These are phyloP conservation scores for Chiroxiphia lanceolata DNA, from an alignment of 2,797 vertebrate species.

Conservation along the genomic window DNA sequence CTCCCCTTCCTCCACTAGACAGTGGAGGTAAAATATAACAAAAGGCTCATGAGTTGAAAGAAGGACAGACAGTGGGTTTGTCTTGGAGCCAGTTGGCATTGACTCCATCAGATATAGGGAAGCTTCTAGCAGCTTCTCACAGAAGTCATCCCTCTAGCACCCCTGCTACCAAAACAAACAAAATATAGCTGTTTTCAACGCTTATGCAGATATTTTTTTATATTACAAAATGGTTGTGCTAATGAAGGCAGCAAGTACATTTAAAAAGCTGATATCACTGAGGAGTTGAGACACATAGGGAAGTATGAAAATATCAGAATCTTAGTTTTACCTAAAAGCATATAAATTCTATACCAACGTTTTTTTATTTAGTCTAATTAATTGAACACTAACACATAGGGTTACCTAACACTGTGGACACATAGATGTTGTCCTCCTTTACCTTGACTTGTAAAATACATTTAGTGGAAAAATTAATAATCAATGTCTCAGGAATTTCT, in stretches of 20 bases:
- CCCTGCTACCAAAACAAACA: neutral
- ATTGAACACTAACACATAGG: neutral
- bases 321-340: slow-evolving; percentile 8
- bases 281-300: neutral
- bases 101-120: neutral
- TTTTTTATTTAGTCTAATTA: slow-evolving; percentile 37
- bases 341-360: neutral
- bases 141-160: neutral
- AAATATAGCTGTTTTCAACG: neutral
- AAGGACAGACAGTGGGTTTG: neutral
- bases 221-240: neutral
- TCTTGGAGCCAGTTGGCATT: neutral
- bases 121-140: neutral
- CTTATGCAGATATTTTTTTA: neutral
- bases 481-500: neutral
- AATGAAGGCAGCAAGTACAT: neutral
- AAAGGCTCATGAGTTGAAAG: neutral
- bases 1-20: neutral
- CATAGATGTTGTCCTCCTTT: neutral
- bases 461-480: neutral
- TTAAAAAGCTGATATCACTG: neutral
- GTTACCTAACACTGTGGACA: neutral
- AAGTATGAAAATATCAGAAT: slow-evolving; percentile 2
- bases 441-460: neutral
- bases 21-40: neutral